Percentiles rank a stretch among this genome's conserved stretches.
phyloP scores from a whole-genome alignment of 2,113 vertebrate genomes.

The Callaeas wilsoni region DNA sequence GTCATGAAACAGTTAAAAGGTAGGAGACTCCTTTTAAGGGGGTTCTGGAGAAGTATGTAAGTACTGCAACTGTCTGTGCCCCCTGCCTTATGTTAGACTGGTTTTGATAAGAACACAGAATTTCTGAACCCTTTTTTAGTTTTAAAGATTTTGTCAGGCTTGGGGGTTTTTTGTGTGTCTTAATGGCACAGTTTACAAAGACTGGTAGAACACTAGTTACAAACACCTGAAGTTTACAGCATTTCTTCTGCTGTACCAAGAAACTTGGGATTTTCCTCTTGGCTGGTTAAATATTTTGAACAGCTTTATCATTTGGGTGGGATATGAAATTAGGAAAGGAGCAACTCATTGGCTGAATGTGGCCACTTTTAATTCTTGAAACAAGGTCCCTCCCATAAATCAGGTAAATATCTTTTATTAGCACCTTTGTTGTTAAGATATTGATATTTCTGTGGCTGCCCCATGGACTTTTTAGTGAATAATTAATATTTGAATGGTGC shows the following conservation, averaged over 20 bases:
- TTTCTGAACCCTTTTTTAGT: not conserved
- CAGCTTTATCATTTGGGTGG: not conserved
- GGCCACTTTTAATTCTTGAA: not conserved
- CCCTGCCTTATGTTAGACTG: not conserved
- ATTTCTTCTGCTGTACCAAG: not conserved
- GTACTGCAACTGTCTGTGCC: not conserved
- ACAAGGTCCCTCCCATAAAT: not conserved
- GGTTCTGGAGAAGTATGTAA: not conserved
- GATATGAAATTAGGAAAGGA: not conserved
- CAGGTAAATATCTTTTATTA: not conserved
- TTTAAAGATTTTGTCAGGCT: not conserved
- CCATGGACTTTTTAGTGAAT: not conserved
- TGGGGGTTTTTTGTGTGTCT: not conserved
- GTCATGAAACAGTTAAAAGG: not conserved
- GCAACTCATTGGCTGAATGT: not conserved
- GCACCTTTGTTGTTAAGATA: not conserved
- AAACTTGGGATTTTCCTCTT: not conserved
- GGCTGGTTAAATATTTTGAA: not conserved
- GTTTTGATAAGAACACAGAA: not conserved
- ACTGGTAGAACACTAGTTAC: not conserved
- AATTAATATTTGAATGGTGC: not conserved
- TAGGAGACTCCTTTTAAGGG: not conserved
- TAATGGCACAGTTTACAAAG: not conserved
- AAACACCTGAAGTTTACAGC: not conserved
- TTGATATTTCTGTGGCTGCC: not conserved